phyloP scores from a whole-genome alignment of 2,113 vertebrate genomes.

The Calonectris borealis region DNA sequence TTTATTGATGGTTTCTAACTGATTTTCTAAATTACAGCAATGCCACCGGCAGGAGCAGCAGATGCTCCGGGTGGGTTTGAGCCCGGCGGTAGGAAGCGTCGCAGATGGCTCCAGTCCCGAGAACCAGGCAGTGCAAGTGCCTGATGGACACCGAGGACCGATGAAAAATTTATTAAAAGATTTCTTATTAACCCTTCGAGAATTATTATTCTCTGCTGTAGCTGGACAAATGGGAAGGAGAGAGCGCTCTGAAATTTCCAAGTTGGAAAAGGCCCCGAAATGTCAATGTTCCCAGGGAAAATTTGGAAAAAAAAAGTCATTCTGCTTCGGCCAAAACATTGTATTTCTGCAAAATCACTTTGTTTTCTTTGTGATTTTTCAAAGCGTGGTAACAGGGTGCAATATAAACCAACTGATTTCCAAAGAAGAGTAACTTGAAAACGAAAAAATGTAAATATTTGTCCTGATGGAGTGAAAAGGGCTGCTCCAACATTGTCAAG shows the following conservation, averaged over 20 bases:
- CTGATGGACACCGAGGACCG: neutral
- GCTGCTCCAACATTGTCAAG: slow-evolving; percentile 20
- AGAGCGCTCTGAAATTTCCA: neutral
- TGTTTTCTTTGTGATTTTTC: slow-evolving; percentile 9
- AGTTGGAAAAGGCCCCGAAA: neutral
- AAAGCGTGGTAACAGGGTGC: neutral
- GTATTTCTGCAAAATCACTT: slow-evolving; percentile 39
- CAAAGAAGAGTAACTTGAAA: slow-evolving; percentile 30
- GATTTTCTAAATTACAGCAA: neutral
- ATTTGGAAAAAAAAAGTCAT: neutral
- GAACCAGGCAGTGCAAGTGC: neutral
- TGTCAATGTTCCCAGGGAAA: neutral
- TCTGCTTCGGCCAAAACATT: neutral
- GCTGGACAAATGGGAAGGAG: fast-evolving
- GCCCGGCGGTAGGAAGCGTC: neutral
- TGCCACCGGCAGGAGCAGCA: neutral
- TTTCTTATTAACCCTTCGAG: neutral
- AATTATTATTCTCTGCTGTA: neutral
- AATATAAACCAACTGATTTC: slow-evolving; percentile 11
- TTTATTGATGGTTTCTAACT: neutral
- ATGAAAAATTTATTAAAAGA: neutral
- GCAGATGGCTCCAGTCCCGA: neutral
- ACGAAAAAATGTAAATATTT: slow-evolving; percentile 60
- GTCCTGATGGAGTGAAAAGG: neutral
- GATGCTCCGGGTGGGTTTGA: neutral